Evolutionary conservation across 2,797 vertebrate genomes (phyloP).

Genomic region (Rhinella marina): DNA sequence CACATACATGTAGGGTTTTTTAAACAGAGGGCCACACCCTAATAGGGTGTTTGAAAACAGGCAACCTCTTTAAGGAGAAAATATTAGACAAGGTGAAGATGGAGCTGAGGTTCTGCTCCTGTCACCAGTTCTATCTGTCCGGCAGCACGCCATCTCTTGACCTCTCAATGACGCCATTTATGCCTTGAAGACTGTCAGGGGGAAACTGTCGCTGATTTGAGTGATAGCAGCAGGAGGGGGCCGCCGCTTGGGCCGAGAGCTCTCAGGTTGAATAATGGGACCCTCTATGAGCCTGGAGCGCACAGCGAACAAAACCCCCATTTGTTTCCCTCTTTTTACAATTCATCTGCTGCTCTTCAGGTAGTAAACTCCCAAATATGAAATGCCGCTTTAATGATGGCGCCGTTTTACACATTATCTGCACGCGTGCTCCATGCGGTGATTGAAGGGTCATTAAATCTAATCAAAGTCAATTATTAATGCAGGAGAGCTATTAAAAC

Average conservation of each 20-base stretch:
- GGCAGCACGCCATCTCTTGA: neutral
- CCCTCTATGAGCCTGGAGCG: slow-evolving; percentile 28
- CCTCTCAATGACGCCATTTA: slow-evolving; percentile 36
- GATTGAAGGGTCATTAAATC: slow-evolving; percentile 37
- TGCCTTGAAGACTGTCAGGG: neutral
- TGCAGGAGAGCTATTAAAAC: neutral
- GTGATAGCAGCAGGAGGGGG: slow-evolving; percentile 15
- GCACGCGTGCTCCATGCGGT: neutral
- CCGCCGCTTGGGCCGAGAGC: slow-evolving; percentile 21
- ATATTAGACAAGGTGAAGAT: neutral
- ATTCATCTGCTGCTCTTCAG: slow-evolving; percentile 23
- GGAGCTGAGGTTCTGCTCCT: neutral
- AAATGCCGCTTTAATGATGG: slow-evolving; percentile 28
- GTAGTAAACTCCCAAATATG: slow-evolving; percentile 11
- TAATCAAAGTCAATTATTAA: slow-evolving; percentile 41
- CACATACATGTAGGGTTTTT: too few species aligned
- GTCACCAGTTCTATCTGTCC: neutral
- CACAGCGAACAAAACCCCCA: slow-evolving; percentile 7
- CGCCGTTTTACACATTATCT: slow-evolving; percentile 13
- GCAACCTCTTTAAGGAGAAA: neutral
- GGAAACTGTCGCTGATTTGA: neutral
- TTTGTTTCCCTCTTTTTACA: slow-evolving; percentile 12
- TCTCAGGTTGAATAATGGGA: slow-evolving; percentile 31
- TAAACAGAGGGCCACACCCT: too few species aligned
- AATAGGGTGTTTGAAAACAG: neutral